Conservation (phyloP, 1,140 invertebrate genomes). For the Drosophila chauvacae region DNA sequence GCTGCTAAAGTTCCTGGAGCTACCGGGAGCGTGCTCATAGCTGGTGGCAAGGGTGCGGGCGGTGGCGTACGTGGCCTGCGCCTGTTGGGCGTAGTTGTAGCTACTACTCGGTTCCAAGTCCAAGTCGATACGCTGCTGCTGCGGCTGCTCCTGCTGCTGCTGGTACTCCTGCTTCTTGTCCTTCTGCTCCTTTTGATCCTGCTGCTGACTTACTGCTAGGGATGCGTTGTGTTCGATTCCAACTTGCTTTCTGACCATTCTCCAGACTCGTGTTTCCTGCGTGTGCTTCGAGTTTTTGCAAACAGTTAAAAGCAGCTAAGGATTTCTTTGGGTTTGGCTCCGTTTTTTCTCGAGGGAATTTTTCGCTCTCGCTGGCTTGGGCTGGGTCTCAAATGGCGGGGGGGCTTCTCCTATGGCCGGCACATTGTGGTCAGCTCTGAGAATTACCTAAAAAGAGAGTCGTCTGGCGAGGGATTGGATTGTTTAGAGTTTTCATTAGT, state of each 20-base stretch:
- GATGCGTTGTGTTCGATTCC: conserved; percentile 70
- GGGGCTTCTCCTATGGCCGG: conserved; percentile 36
- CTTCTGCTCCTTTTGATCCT: conserved; percentile 38
- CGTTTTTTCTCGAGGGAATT: conserved; percentile 4
- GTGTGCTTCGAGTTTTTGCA: conserved; percentile 54
- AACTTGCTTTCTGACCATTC: conserved; percentile 80
- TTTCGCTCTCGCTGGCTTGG: conserved; percentile 3
- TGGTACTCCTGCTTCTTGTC: conserved; percentile 24
- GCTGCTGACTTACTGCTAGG: conserved; percentile 74
- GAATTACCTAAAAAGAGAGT: conserved; percentile 21
- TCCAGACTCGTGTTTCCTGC: conserved; percentile 67
- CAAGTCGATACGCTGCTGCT: conserved; percentile 56
- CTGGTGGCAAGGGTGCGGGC: conserved; percentile 35
- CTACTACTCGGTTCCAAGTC: conserved; percentile 51
- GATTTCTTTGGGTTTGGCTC: conserved; percentile 15
- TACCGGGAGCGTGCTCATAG: conserved; percentile 42
- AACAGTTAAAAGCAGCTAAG: conserved; percentile 33
- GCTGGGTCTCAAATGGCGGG: conserved; percentile 3
- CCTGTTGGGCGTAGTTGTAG: conserved; percentile 67
- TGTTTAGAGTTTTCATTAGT: conserved; percentile 16
- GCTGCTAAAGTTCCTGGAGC: conserved; percentile 29
- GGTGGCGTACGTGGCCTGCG: conserved; percentile 60
- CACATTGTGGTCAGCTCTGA: conserved; percentile 28
- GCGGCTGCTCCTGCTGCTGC: conserved; percentile 10
- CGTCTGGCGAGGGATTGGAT: conserved; percentile 10